Conservation (phyloP, 2,113 vertebrate genomes). For the Malurus melanocephalus region DNA sequence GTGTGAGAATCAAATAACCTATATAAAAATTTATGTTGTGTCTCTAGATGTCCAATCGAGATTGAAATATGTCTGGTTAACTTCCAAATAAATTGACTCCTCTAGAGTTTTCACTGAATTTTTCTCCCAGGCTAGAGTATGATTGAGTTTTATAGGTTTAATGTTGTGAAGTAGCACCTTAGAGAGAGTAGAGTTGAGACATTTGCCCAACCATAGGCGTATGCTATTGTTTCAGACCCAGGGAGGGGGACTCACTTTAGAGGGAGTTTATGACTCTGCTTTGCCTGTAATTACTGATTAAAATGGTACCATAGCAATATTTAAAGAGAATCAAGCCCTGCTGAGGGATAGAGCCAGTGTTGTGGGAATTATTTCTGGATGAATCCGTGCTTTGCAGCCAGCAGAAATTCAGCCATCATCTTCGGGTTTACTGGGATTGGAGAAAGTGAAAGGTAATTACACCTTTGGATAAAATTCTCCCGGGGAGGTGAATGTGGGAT, state of each 20-base stretch:
- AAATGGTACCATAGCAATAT: constrained; percentile 24
- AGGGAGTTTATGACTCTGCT: constrained; percentile 19
- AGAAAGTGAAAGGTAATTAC: background rate
- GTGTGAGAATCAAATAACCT: constrained; percentile 73
- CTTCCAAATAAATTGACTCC: constrained; percentile 71
- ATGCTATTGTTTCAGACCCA: constrained; percentile 7
- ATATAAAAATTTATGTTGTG: constrained; percentile 72
- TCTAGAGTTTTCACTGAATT: constrained; percentile 57
- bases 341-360: background rate
- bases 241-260: background rate
- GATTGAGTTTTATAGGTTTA: constrained; percentile 69
- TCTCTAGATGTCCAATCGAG: constrained; percentile 72
- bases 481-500: background rate
- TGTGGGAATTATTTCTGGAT: background rate
- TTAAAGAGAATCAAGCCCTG: background rate
- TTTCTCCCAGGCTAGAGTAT: constrained; percentile 61
- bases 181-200: constrained; percentile 26
- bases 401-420: background rate
- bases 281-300: constrained; percentile 40
- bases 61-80: constrained; percentile 73
- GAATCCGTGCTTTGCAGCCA: background rate
- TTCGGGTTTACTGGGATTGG: background rate
- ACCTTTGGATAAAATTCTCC: background rate
- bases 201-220: background rate
- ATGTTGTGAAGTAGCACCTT: constrained; percentile 58